Percentiles rank a stretch among this genome's conserved stretches.
Conservation (phyloP, 2,113 vertebrate genomes). For the Grallaria varia region DNA sequence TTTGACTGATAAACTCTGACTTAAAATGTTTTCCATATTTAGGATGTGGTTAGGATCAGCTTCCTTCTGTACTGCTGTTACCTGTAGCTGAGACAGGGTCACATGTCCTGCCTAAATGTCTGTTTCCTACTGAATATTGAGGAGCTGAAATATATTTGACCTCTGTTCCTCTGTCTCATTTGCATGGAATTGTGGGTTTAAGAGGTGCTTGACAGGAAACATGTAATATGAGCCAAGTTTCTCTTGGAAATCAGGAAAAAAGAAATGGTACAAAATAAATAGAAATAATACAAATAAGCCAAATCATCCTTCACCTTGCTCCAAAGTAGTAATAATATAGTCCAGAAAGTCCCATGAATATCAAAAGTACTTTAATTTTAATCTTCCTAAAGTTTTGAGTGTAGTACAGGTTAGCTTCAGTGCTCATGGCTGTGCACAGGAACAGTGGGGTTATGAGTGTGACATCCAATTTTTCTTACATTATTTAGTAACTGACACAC, state of each 20-base stretch:
- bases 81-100: neutral
- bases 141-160: neutral
- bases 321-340: neutral
- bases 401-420: neutral
- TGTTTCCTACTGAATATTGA: neutral
- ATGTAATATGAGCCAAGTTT: neutral
- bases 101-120: neutral
- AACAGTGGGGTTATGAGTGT: neutral
- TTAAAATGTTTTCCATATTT: neutral
- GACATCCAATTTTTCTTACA: constrained; percentile 18
- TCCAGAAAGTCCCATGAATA: accelerated
- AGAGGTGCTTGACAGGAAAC: neutral
- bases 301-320: neutral
- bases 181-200: neutral
- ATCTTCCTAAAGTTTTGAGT: neutral
- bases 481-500: constrained; percentile 46
- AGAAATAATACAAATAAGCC: neutral
- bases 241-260: neutral
- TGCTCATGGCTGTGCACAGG: neutral
- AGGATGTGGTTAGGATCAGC: neutral
- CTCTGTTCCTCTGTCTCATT: neutral
- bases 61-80: neutral
- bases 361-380: neutral
- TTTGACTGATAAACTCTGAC: neutral
- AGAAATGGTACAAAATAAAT: neutral